A percentile compares a stretch with the other conserved stretches of the same genome.
These are phyloP conservation scores for Potorous gilbertii DNA, from an alignment of 2,797 vertebrate genomes.

Conservation along the genomic window DNA sequence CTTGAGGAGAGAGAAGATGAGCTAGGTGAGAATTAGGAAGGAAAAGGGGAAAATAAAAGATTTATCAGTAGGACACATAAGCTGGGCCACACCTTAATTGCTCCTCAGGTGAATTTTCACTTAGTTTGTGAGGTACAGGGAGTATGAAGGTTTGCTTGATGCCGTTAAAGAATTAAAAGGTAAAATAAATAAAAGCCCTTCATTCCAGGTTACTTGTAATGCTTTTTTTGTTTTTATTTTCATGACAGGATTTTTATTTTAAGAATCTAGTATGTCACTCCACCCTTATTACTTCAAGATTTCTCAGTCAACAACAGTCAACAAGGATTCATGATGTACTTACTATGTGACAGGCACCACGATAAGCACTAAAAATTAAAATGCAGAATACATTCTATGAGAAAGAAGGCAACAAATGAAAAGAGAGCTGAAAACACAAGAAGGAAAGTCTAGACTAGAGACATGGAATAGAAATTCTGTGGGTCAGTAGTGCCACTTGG, in stretches of 20 bases:
- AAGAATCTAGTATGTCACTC: background rate
- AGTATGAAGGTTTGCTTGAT: background rate
- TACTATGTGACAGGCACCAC: background rate
- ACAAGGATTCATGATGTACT: background rate
- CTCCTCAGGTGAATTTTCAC: background rate
- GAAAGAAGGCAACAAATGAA: background rate
- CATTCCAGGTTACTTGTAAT: background rate
- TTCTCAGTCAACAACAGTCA: background rate
- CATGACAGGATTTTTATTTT: background rate
- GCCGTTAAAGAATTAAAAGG: slow-evolving; percentile 7
- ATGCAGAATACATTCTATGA: background rate
- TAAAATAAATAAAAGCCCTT: background rate
- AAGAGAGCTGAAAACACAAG: background rate
- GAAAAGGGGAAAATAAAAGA: background rate
- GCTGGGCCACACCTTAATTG: background rate
- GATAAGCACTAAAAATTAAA: background rate
- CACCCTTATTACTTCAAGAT: background rate
- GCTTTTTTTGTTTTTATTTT: background rate
- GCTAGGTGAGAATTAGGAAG: background rate
- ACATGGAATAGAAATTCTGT: slow-evolving; percentile 9
- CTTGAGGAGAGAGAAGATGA: background rate
- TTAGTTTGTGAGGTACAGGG: background rate
- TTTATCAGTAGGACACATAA: background rate
- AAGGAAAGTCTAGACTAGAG: background rate
- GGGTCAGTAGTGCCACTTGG: background rate